These are phyloP conservation scores for Apistogramma diplotaenia DNA, from an alignment of 2,113 vertebrate species.

Conservation along the genomic window DNA sequence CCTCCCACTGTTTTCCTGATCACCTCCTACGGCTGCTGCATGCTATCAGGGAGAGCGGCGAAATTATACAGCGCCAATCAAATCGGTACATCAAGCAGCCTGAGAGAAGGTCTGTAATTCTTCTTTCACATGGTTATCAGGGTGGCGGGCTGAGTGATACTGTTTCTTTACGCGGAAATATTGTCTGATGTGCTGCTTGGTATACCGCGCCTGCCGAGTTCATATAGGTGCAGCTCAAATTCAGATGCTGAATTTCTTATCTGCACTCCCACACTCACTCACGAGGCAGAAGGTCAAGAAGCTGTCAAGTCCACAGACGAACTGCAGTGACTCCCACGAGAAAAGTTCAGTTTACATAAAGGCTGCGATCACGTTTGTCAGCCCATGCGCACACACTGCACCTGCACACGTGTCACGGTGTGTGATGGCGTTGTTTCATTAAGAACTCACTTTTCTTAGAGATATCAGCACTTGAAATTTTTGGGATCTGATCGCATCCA, in stretches of 20 bases:
- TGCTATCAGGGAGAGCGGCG: conserved; percentile 20
- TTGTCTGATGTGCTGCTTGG: not conserved
- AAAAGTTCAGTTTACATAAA: conserved; percentile 36
- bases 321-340: conserved; percentile 29
- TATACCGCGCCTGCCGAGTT: not conserved
- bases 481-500: not conserved
- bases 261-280: conserved; percentile 28
- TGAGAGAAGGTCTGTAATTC: conserved; percentile 14
- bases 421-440: not conserved
- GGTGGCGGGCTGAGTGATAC: conserved; percentile 1
- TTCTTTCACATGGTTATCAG: conserved; percentile 22
- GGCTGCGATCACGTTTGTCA: conserved; percentile 7
- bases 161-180: not conserved
- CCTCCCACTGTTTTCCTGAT: conserved; percentile 26
- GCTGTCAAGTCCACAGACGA: conserved; percentile 25
- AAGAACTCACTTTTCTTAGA: not conserved
- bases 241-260: conserved; percentile 11
- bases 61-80: conserved; percentile 47
- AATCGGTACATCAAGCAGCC: conserved; percentile 25
- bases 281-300: conserved; percentile 28
- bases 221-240: not conserved
- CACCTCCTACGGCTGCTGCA: conserved; percentile 43
- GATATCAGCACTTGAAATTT: not conserved
- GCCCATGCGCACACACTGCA: not conserved
- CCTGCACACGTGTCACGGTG: not conserved